Conservation (phyloP, 2,113 vertebrate species). For the Astatoreochromis straeleni region DNA sequence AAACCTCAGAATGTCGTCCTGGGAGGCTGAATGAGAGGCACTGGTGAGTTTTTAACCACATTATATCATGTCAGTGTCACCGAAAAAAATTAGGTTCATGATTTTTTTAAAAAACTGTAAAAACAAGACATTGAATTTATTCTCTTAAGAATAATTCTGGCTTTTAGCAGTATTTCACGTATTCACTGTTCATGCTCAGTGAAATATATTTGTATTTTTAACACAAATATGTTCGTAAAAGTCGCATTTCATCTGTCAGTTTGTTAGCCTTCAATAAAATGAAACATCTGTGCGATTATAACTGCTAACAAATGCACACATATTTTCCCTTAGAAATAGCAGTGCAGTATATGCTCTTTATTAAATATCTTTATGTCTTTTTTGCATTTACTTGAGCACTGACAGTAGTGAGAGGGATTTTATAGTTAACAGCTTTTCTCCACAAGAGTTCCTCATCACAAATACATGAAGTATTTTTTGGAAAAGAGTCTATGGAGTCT, state of each 20-base stretch:
- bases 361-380: not conserved
- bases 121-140: not conserved
- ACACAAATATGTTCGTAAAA: not conserved
- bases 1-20: not conserved
- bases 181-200: not conserved
- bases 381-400: not conserved
- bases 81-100: not conserved
- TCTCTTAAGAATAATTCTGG: not conserved
- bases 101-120: accelerated
- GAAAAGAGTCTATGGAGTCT: not conserved
- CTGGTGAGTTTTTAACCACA: not conserved
- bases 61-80: not conserved
- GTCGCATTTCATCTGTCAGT: accelerated
- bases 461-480: not conserved
- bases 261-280: not conserved
- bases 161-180: not conserved
- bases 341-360: not conserved
- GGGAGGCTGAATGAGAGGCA: not conserved
- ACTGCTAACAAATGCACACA: not conserved
- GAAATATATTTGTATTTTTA: not conserved
- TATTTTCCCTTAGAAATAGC: not conserved
- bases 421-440: not conserved
- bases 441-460: not conserved
- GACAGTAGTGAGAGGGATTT: not conserved
- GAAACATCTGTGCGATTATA: not conserved